Conservation (phyloP, 2,797 vertebrate species). For the Neomorphus geoffroyi region DNA sequence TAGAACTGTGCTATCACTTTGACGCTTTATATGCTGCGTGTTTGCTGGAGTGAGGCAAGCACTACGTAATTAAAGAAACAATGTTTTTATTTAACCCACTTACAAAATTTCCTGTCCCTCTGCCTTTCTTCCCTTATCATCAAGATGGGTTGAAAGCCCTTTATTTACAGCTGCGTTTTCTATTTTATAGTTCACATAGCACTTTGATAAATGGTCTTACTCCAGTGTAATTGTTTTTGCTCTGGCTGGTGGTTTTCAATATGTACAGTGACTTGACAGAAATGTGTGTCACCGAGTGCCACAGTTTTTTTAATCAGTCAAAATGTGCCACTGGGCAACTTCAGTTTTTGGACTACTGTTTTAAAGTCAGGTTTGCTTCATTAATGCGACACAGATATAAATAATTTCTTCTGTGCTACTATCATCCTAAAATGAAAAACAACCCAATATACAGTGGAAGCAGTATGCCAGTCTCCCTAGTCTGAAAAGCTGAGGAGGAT, state of each 20-base stretch:
- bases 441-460: neutral
- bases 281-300: neutral
- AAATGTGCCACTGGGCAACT: neutral
- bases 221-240: neutral
- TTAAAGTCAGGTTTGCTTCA: neutral
- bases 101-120: neutral
- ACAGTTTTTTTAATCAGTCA: neutral
- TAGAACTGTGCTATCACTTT: conserved; percentile 3
- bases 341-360: neutral
- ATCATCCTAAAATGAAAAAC: neutral
- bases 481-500: neutral
- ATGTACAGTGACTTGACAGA: neutral
- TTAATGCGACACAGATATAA: neutral
- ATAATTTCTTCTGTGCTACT: neutral
- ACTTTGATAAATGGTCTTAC: neutral
- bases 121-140: neutral
- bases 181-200: neutral
- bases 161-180: neutral
- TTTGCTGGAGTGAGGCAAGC: neutral
- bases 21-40: neutral
- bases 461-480: neutral
- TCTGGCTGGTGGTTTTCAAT: neutral
- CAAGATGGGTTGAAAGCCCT: neutral
- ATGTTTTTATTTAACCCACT: neutral
- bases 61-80: conserved; percentile 23